Conservation (phyloP, 2,888 invertebrate genomes). For the Cephus pygmeus region DNA sequence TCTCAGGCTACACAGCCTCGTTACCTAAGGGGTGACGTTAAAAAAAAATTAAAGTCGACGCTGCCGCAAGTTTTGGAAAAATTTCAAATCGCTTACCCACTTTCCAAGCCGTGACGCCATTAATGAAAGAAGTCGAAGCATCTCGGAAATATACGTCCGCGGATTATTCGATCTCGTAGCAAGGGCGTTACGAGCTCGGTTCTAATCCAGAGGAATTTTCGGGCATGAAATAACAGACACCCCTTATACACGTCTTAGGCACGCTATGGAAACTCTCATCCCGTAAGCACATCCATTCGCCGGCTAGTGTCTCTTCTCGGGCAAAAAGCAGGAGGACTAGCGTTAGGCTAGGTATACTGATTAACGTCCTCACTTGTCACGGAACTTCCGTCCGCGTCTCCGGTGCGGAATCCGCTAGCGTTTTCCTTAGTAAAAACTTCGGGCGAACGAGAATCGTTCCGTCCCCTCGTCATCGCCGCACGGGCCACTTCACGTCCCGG, state of each 20-base stretch:
- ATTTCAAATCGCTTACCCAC: not conserved
- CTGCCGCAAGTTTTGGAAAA: not conserved
- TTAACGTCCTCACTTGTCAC: conserved; percentile 7
- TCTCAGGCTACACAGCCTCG: conserved; percentile 11
- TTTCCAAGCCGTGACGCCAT: not conserved
- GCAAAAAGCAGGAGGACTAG: not conserved
- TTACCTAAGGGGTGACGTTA: not conserved
- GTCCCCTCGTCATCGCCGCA: not conserved
- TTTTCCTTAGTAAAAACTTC: not conserved
- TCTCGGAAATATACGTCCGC: not conserved
- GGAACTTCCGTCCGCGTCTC: conserved; percentile 2
- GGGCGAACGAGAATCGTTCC: not conserved
- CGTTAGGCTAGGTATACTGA: not conserved
- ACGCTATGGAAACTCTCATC: not conserved
- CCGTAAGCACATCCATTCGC: not conserved
- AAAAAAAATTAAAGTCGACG: not conserved
- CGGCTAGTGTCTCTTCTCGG: not conserved
- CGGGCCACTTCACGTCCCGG: not conserved
- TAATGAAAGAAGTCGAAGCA: not conserved
- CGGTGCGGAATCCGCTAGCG: not conserved
- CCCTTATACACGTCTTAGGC: not conserved
- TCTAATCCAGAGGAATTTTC: not conserved
- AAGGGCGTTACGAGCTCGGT: not conserved
- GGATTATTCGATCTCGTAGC: not conserved
- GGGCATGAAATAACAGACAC: not conserved